Conservation (phyloP, 37 sponge, comb jelly and placozoan genomes). For the Spongilla lacustris region DNA sequence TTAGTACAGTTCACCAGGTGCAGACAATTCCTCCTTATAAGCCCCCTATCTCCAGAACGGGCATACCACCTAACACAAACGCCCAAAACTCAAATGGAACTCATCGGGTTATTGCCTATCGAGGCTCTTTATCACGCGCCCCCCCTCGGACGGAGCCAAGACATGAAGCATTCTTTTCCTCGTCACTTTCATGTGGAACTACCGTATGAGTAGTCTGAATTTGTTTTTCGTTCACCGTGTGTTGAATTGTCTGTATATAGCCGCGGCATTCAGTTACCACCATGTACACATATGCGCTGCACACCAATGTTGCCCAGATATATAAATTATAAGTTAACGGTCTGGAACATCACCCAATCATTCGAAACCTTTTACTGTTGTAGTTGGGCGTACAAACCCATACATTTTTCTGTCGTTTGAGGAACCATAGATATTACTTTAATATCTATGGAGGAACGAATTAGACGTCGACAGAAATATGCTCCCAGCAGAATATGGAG, state of each 20-base stretch:
- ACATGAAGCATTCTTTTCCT: neutral
- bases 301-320: too few relatives aligned
- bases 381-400: too few relatives aligned
- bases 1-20: neutral
- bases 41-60: neutral
- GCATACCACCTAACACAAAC: neutral
- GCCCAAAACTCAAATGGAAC: neutral
- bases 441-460: too few relatives aligned
- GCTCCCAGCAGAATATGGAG: too few relatives aligned
- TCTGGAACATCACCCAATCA: too few relatives aligned
- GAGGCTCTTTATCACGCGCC: neutral
- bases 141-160: neutral
- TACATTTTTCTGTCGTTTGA: too few relatives aligned
- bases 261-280: too few relatives aligned
- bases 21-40: neutral
- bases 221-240: neutral
- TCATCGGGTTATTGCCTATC: neutral
- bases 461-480: too few relatives aligned
- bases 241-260: neutral
- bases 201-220: neutral
- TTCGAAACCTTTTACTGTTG: too few relatives aligned
- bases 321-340: too few relatives aligned
- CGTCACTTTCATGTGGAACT: neutral
- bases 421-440: too few relatives aligned
- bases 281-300: too few relatives aligned